phyloP scores from a whole-genome alignment of 1,140 invertebrate genomes.

The Drosophila sp. region DNA sequence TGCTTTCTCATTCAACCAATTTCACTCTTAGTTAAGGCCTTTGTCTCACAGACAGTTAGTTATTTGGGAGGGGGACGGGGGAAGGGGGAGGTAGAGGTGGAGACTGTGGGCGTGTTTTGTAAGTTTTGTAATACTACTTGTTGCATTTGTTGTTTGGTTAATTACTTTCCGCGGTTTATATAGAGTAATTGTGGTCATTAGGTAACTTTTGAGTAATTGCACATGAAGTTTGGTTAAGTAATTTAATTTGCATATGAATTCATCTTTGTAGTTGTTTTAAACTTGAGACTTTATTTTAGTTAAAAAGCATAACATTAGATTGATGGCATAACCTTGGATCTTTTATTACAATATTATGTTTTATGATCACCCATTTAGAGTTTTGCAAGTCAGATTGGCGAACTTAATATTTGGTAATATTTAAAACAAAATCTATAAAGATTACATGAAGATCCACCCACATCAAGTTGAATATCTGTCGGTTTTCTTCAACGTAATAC shows the following conservation, averaged over 20 bases:
- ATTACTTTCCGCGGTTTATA: background rate
- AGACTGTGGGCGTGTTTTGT: background rate
- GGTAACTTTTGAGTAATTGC: conserved; percentile 5
- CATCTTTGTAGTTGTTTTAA: background rate
- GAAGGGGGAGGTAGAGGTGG: background rate
- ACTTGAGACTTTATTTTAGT: background rate
- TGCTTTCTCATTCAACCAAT: conserved; percentile 10
- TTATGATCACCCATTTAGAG: no score
- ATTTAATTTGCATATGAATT: conserved; percentile 1
- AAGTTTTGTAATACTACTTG: conserved; percentile 8
- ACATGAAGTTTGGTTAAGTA: background rate
- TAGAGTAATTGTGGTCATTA: conserved; percentile 16
- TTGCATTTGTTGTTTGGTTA: conserved; percentile 2
- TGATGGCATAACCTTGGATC: background rate
- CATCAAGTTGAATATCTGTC: no score
- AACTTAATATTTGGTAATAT: no score
- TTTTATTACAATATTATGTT: background rate
- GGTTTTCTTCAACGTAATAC: no score
- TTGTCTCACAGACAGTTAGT: background rate
- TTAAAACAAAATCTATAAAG: no score
- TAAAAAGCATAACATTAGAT: background rate
- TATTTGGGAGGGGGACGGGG: background rate
- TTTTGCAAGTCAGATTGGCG: no score
- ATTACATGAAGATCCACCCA: no score
- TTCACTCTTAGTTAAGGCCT: conserved; percentile 9